Percentiles rank a stretch among this genome's conserved stretches.
Evolutionary conservation across 2,888 invertebrate species (phyloP).

Genomic region (Agonum fuliginosum): DNA sequence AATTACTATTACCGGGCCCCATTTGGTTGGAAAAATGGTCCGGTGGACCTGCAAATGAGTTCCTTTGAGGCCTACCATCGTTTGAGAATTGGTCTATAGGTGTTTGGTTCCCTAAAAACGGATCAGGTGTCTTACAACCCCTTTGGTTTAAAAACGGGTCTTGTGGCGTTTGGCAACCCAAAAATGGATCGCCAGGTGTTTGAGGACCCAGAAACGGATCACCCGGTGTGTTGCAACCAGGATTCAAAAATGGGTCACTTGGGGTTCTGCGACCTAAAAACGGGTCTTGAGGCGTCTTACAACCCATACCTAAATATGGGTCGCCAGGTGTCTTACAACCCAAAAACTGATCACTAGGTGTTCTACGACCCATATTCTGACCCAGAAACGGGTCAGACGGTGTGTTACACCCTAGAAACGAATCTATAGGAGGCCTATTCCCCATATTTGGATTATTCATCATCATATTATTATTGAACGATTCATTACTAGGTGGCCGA

Average conservation of each 20-base stretch:
- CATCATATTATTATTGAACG: too few species aligned
- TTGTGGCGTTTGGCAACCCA: not conserved
- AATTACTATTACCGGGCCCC: not conserved
- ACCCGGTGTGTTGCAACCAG: not conserved
- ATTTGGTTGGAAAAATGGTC: not conserved
- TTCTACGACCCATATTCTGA: too few species aligned
- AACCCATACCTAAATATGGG: too few species aligned
- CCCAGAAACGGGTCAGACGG: too few species aligned
- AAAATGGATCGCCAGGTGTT: not conserved
- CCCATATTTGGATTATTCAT: not conserved
- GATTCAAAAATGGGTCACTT: conserved; percentile 25
- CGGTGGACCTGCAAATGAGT: not conserved
- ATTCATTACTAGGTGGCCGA: too few species aligned
- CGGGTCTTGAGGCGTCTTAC: conserved; percentile 10
- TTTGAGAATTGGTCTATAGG: conserved; percentile 41
- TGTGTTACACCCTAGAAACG: too few species aligned
- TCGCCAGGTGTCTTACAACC: too few species aligned
- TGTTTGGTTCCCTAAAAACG: conserved; percentile 22
- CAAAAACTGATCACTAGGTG: conserved; percentile 7
- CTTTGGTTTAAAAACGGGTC: not conserved
- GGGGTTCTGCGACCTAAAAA: conserved; percentile 40
- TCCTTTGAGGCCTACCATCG: not conserved
- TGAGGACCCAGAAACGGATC: not conserved
- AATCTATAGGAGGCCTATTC: too few species aligned
- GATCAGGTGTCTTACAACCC: conserved; percentile 29